Base-by-base conservation (phyloP, 2,888 invertebrate genomes). In the Lochmaea capreae region DNA sequence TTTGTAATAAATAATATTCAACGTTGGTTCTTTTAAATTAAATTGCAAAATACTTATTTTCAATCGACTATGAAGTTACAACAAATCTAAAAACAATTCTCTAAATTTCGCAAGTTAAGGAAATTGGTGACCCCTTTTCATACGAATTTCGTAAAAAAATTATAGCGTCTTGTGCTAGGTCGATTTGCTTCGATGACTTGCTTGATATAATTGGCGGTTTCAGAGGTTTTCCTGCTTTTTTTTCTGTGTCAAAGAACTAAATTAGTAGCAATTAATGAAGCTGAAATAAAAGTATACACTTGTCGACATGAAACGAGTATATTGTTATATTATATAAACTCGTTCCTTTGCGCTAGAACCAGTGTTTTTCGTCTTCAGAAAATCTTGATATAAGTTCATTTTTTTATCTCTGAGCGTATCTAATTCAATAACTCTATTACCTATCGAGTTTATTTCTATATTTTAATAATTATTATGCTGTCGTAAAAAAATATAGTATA, bases 161-260 rank as follows among this genome's bases (percentile, higher is more conserved):
- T 3, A 11, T 22, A 57, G 57, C 22, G 57, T 57, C 16, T 33
- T 5, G 11, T 43, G 12, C 1, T 46, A 11, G 57, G 18, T 57
- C 57, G 57, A 22, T 57, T 57, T 22, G 57, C 57, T 57, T 57
- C 57, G 57, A 57, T 10, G 57, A 57, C 18, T 46, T 57, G 16
- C 57, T 57, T 22, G 57, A 57, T 8, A 16, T 57, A 16, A 59
- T 59, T 26, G n/a, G 33, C 59, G 22, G 12, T 11, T 16, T 59
- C 12, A 18, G 12, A 59, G 59, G 26, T 22, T 59, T 14, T n/a
- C 26, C 26, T 33, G 59, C 59, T 26, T 59, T 59, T 59, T 59
- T 59, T 33, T 59, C 59, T 52, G 52, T 52, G 16, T n/a, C 59
- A 14, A 59, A 12, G 12, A 59, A 57, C 0, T 57, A 22, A 57